Base-by-base conservation (phyloP, 2,888 invertebrate species). In the Podotricha telesiphe region DNA sequence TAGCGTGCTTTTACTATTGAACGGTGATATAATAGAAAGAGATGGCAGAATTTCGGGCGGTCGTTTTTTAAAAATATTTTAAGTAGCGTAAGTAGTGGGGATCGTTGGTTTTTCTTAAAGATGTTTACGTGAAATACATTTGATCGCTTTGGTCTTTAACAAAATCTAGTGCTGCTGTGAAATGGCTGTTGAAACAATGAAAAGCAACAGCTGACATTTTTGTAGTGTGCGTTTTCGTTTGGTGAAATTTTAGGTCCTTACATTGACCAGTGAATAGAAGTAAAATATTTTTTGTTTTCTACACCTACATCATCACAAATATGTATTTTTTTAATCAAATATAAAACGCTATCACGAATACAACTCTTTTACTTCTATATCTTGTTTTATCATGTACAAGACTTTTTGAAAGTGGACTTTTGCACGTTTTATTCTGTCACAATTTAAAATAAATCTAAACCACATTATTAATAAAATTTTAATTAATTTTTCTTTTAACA, bases 71-170 rank as follows among this genome's bases (percentile, higher is more conserved):
- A 90, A 90, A 90, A 93, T 88, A 88, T 86, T 85, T 77, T 75
- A 87, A 91, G 91, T 90, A 89, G 87, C 84, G 83, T 89, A 91
- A 91, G 91, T 89, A 87, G 92, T 89, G 92, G 92, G 91, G 91
- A 91, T 91, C 89, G 87, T 86, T 87, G 87, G 89, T 91, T 93
- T 91, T 92, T 91, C 92, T 91, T 91, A 84, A 92, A 92, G 93
- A 91, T 91, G 91, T 93, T 93, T 91, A 91, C 88, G 88, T 89
- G 89, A 84, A 89, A 86, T 86, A 87, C 87, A 91, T 91, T 91
- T 89, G 89, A 91, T 90, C 91, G 88, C 83, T 85, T 82, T 77
- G 82, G 79, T 84, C 80, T 80, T 82, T 82, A 81, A 83, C 79
- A 79, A 76, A 81, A 81, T 80, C 80, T 86, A 67, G 64, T 55